phyloP scores from a whole-genome alignment of 37 sponge, comb jelly and placozoan genomes.

The Ianthella basta region DNA sequence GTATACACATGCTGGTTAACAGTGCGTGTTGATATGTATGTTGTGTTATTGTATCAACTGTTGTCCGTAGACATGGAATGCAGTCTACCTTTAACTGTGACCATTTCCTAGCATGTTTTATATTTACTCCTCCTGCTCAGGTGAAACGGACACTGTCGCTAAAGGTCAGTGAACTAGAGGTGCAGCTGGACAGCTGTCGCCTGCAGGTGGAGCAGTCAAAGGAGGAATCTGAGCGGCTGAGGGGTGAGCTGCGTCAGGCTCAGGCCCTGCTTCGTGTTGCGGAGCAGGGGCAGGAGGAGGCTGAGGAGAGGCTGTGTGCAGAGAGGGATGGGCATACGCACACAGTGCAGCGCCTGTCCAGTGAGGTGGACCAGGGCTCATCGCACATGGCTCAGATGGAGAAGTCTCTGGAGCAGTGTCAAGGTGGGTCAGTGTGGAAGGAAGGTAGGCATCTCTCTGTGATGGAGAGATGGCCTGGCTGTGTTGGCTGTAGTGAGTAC shows the following conservation, averaged over 20 bases:
- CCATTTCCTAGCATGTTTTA: too few species aligned
- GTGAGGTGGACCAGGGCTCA: slow-evolving; percentile 26
- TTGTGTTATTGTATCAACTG: too few species aligned
- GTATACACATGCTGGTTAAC: too few species aligned
- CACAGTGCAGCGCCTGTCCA: slow-evolving; percentile 8
- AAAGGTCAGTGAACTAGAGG: slow-evolving; percentile 2
- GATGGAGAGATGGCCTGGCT: too few species aligned
- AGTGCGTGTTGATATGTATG: too few species aligned
- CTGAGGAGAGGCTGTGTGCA: neutral
- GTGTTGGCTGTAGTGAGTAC: slow-evolving; percentile 19
- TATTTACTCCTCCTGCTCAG: neutral
- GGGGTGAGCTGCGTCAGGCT: neutral
- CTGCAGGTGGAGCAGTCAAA: slow-evolving; percentile 10
- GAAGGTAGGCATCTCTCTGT: too few species aligned
- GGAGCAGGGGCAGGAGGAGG: neutral
- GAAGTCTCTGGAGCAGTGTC: slow-evolving; percentile 27
- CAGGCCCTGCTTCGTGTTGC: neutral
- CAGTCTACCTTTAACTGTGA: too few species aligned
- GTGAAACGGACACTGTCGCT: neutral
- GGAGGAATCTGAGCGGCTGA: neutral
- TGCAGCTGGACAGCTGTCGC: slow-evolving; percentile 17
- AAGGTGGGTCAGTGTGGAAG: neutral
- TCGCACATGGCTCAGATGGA: neutral
- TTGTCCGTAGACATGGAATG: too few species aligned
- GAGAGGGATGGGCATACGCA: neutral